Conservation (phyloP, 1,140 invertebrate species). For the Tetramorium alpestre region DNA sequence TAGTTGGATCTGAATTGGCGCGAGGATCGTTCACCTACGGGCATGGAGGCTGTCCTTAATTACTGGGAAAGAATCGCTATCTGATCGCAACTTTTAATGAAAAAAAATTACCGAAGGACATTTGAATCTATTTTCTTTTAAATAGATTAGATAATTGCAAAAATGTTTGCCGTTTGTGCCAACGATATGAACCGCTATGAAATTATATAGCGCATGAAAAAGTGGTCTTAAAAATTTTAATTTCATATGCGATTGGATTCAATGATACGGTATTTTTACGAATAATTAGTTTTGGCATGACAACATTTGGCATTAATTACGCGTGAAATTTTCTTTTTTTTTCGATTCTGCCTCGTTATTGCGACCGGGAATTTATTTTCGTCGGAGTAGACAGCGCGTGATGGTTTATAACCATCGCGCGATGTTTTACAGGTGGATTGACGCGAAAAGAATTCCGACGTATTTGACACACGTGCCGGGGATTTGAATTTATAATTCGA, state of each 20-base stretch:
- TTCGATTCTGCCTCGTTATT: background rate
- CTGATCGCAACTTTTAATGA: background rate
- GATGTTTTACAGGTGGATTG: slow-evolving; percentile 76
- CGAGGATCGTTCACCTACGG: slow-evolving; percentile 41
- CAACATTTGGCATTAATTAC: background rate
- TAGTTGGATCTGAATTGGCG: slow-evolving; percentile 64
- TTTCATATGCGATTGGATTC: background rate
- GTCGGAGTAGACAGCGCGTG: background rate
- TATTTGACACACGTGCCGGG: slow-evolving; percentile 79
- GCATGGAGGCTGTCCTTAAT: slow-evolving; percentile 13
- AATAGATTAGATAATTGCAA: background rate
- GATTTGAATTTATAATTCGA: slow-evolving; percentile 83
- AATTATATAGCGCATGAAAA: background rate
- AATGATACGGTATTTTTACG: slow-evolving; percentile 6
- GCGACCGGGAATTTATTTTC: slow-evolving; percentile 27
- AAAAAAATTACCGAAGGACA: background rate
- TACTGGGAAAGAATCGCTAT: slow-evolving; percentile 16
- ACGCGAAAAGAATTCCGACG: slow-evolving; percentile 75
- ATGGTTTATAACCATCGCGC: slow-evolving; percentile 46
- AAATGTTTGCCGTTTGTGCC: background rate
- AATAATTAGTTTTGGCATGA: background rate
- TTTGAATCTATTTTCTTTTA: background rate
- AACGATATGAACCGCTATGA: background rate
- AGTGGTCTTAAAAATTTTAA: background rate
- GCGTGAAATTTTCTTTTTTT: background rate